A percentile compares a stretch with the other conserved stretches of the same genome.
phyloP scores from a whole-genome alignment of 2,888 invertebrate species.

The Xylota sylvarum region DNA sequence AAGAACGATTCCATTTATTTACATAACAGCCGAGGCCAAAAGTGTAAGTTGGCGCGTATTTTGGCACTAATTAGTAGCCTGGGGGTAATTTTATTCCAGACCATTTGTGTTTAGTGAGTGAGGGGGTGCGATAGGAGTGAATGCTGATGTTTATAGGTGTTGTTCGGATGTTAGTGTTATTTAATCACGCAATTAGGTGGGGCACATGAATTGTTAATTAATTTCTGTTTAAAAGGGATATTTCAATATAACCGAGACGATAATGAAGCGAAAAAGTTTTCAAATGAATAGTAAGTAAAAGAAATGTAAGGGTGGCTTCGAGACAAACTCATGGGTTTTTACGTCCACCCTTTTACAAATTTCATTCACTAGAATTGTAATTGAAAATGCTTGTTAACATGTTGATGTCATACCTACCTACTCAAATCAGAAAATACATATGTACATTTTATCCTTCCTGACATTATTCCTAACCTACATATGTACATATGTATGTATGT shows the following conservation, averaged over 20 bases:
- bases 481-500: too few species aligned
- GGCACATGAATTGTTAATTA: constrained; percentile 50
- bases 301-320: background rate
- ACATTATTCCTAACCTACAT: too few species aligned
- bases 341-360: background rate
- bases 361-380: background rate
- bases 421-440: too few species aligned
- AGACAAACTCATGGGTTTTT: background rate
- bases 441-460: too few species aligned
- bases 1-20: constrained; percentile 3
- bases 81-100: constrained; percentile 55
- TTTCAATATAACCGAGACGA: constrained; percentile 1
- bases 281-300: background rate
- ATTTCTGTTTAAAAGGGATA: constrained; percentile 29
- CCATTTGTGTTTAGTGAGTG: constrained; percentile 28
- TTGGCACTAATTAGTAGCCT: constrained; percentile 15
- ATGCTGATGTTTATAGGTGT: constrained; percentile 32
- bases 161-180: constrained; percentile 39
- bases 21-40: background rate
- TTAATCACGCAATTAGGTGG: constrained; percentile 65
- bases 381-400: background rate
- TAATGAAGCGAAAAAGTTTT: constrained; percentile 8
- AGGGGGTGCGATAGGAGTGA: constrained; percentile 1
- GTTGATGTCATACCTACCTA: too few species aligned
- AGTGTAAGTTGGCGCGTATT: background rate